Evolutionary conservation across 2,113 vertebrate species (phyloP).

Genomic region (Elephas maximus): DNA sequence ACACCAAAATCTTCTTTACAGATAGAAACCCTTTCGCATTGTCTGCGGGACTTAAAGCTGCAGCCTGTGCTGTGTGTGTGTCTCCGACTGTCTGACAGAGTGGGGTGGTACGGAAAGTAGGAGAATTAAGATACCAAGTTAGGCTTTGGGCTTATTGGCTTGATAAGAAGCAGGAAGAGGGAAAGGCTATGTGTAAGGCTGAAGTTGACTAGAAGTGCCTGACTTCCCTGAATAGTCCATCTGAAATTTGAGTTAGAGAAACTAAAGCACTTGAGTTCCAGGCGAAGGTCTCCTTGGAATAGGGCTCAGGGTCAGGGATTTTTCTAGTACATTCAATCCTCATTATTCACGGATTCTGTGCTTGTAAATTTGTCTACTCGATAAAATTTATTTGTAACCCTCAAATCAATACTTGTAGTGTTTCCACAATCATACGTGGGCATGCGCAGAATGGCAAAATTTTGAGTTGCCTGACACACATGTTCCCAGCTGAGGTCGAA

Average conservation of each 20-base stretch:
- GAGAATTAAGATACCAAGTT: neutral
- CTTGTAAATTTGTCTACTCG: neutral
- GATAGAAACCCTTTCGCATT: neutral
- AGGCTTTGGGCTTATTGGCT: conserved; percentile 2
- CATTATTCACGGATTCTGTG: neutral
- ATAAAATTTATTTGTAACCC: neutral
- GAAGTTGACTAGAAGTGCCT: neutral
- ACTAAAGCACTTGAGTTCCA: neutral
- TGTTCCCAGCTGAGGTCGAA: neutral
- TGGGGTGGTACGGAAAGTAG: neutral
- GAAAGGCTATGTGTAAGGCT: neutral
- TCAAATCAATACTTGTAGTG: neutral
- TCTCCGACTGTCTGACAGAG: neutral
- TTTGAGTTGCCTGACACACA: neutral
- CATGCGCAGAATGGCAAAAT: neutral
- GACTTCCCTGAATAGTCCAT: neutral
- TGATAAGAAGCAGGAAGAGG: neutral
- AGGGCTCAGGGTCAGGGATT: neutral
- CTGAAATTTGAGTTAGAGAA: neutral
- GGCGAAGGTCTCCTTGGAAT: neutral
- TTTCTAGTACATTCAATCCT: neutral
- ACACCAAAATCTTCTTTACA: neutral
- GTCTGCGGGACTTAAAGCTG: neutral
- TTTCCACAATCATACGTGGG: neutral
- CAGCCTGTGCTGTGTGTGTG: neutral